phyloP scores from a whole-genome alignment of 1,140 invertebrate species.

The Aphaenogaster rudis region DNA sequence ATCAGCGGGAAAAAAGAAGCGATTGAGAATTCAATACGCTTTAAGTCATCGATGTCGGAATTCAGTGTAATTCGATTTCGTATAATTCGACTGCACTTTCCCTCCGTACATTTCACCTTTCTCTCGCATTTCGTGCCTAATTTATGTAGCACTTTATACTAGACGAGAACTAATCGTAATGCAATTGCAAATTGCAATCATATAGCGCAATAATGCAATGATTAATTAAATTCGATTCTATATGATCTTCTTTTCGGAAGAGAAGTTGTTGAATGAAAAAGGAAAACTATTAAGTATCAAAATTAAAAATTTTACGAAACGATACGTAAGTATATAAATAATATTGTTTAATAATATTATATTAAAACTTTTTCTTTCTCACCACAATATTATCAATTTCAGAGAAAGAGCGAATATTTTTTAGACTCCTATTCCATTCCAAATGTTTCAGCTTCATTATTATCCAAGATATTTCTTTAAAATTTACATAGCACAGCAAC shows the following conservation, averaged over 20 bases:
- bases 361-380: background rate
- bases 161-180: background rate
- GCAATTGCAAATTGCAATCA: background rate
- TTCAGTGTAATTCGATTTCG: background rate
- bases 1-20: background rate
- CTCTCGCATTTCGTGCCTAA: conserved; percentile 22
- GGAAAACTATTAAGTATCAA: background rate
- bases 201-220: background rate
- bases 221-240: background rate
- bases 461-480: background rate
- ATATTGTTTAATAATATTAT: background rate
- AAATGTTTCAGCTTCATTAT: background rate
- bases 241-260: background rate
- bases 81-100: conserved; percentile 42
- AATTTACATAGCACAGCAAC: background rate
- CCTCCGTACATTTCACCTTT: conserved; percentile 34
- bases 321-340: conserved; percentile 3
- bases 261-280: background rate
- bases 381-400: background rate
- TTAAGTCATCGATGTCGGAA: background rate
- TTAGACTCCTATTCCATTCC: background rate
- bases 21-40: background rate
- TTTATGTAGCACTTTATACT: conserved; percentile 6
- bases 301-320: background rate
- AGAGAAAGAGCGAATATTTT: background rate